Evolutionary conservation across 2,113 vertebrate species (phyloP).

Genomic region (Nyctibius bracteatus): DNA sequence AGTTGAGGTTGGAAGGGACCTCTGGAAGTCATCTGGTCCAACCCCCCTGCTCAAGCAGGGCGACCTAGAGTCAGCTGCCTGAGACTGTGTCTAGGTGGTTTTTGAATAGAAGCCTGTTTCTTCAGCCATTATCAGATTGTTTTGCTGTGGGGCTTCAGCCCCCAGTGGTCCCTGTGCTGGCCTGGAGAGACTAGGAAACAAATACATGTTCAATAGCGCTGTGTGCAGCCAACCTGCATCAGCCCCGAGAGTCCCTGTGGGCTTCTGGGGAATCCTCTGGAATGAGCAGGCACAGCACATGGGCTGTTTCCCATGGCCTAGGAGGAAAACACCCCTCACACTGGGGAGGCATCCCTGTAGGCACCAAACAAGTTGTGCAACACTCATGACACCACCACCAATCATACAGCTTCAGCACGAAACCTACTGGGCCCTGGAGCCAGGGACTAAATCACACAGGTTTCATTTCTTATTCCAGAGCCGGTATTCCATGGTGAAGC

Average conservation of each 20-base stretch:
- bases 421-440: background rate
- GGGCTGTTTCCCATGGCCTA: background rate
- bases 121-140: background rate
- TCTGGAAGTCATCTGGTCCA: background rate
- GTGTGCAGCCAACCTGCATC: background rate
- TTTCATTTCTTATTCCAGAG: background rate
- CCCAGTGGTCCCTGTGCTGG: background rate
- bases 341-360: background rate
- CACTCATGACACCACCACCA: rapidly evolving
- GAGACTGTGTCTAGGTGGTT: background rate
- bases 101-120: background rate
- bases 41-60: background rate
- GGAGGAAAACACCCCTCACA: background rate
- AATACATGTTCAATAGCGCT: background rate
- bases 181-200: background rate
- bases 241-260: background rate
- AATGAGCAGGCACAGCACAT: background rate
- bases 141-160: background rate
- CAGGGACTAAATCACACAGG: background rate
- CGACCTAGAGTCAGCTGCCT: background rate
- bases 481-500: background rate
- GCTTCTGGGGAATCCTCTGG: background rate
- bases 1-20: background rate
- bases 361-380: background rate
- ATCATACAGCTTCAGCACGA: rapidly evolving